Evolutionary conservation across 2,797 vertebrate species (phyloP).

Genomic region (Gephyroberyx darwinii): DNA sequence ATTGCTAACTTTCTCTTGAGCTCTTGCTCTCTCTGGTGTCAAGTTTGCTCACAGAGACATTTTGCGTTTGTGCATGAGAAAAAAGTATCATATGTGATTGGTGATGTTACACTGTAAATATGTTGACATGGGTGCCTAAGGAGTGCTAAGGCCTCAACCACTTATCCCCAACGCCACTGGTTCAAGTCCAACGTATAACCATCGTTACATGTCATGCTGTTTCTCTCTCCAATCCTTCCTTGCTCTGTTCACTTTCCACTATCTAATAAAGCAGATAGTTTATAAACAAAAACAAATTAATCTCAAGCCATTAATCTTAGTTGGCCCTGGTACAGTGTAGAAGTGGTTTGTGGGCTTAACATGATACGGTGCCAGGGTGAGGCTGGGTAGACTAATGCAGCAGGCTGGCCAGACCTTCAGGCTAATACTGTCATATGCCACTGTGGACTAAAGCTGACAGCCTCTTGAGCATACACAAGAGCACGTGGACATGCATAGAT

Average conservation of each 20-base stretch:
- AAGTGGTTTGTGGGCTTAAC: slow-evolving; percentile 35
- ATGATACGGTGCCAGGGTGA: slow-evolving; percentile 37
- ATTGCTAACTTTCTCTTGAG: no score
- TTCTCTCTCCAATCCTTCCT: neutral
- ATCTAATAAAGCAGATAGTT: neutral
- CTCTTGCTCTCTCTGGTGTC: no score
- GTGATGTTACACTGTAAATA: no score
- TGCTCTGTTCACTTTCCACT: no score
- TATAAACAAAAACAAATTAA: neutral
- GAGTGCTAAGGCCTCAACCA: no score
- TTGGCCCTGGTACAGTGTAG: slow-evolving; percentile 24
- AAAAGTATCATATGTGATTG: no score
- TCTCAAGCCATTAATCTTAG: slow-evolving; percentile 42
- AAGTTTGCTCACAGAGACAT: no score
- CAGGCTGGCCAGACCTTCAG: slow-evolving; percentile 48
- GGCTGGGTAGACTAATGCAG: slow-evolving; percentile 53
- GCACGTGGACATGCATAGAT: neutral
- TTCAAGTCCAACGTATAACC: no score
- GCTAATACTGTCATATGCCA: slow-evolving; percentile 40
- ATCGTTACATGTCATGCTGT: no score
- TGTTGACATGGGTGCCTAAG: no score
- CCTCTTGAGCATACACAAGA: slow-evolving; percentile 35
- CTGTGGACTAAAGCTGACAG: slow-evolving; percentile 40
- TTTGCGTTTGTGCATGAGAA: no score
- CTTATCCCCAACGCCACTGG: no score